Evolutionary conservation across 2,888 invertebrate genomes (phyloP).

Genomic region (Terebella lapidaria): DNA sequence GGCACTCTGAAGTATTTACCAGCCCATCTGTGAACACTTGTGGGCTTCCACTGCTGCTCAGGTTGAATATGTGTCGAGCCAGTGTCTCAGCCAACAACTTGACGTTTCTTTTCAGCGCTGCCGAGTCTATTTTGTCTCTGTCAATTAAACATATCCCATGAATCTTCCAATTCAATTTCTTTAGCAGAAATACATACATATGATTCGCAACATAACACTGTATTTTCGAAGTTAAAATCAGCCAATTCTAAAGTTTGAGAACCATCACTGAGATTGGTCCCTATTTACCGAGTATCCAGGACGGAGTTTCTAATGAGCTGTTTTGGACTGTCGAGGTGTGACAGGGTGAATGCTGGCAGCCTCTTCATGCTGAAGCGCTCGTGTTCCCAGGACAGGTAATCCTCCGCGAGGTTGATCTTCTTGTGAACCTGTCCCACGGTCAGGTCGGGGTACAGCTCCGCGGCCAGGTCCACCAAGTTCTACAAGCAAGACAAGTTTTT

Average conservation of each 20-base stretch:
- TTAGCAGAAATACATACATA: no score
- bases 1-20: no score
- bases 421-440: constrained; percentile 64
- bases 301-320: constrained; percentile 49
- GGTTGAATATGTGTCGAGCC: constrained; percentile 61
- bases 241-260: no score
- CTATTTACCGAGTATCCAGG: constrained; percentile 52
- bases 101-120: constrained; percentile 65
- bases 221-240: no score
- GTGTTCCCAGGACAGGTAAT: constrained; percentile 91
- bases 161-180: no score
- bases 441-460: constrained; percentile 44
- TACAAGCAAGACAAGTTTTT: constrained; percentile 42
- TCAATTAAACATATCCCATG: no score
- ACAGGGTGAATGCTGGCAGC: constrained; percentile 86
- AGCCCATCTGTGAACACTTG: constrained; percentile 70
- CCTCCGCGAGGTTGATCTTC: constrained; percentile 93
- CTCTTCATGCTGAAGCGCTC: constrained; percentile 90
- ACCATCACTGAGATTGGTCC: no score
- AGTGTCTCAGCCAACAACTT: constrained; percentile 76
- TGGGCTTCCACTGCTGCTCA: constrained; percentile 37
- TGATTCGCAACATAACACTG: no score
- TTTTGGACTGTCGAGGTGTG: constrained; percentile 61
- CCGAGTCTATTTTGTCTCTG: constrained; percentile 56
- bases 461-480: constrained; percentile 62